phyloP scores from a whole-genome alignment of 2,113 vertebrate genomes.

The Steatornis caripensis region DNA sequence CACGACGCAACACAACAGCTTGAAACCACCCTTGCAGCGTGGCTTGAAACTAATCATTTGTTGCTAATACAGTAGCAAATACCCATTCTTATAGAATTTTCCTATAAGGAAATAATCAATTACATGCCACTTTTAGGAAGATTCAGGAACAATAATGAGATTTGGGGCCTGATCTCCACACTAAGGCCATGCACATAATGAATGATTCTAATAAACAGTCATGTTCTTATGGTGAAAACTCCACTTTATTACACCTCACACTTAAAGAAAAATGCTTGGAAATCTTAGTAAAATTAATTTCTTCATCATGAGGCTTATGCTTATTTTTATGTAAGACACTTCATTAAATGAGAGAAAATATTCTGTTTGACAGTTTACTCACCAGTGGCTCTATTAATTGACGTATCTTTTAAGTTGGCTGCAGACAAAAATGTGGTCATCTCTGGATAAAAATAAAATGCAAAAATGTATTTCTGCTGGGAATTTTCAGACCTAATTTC shows the following conservation, averaged over 20 bases:
- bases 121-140: not conserved
- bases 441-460: constrained; percentile 1
- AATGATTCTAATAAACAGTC: not conserved
- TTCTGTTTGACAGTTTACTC: not conserved
- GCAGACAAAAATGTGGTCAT: constrained; percentile 28
- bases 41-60: not conserved
- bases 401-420: not conserved
- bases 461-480: constrained; percentile 9
- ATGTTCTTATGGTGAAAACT: not conserved
- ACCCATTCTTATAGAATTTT: not conserved
- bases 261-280: not conserved
- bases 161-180: not conserved
- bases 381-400: not conserved
- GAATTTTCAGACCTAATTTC: constrained; percentile 49
- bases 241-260: not conserved
- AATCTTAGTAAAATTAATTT: not conserved
- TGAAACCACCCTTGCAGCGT: not conserved
- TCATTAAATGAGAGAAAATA: not conserved
- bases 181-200: not conserved
- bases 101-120: not conserved
- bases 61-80: not conserved
- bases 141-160: not conserved
- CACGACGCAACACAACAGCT: not conserved
- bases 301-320: not conserved
- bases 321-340: not conserved